phyloP scores from a whole-genome alignment of 2,888 invertebrate genomes.

The Macrophya annulata region DNA sequence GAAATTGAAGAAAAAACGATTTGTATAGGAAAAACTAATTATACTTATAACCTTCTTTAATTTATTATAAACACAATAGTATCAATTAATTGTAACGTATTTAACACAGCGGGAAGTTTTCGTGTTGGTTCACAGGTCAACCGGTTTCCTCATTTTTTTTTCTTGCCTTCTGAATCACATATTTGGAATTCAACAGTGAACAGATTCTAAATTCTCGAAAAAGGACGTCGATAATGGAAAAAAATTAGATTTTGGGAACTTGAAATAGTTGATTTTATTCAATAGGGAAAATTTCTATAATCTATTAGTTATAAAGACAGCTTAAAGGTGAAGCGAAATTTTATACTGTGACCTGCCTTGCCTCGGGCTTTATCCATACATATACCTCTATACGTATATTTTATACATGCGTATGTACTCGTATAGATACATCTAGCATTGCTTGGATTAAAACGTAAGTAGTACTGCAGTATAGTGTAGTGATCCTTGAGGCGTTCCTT shows the following conservation, averaged over 20 bases:
- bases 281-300: not conserved
- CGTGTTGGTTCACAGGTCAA: too few species aligned
- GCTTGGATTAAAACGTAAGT: constrained; percentile 7
- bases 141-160: too few species aligned
- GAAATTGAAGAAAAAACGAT: too few species aligned
- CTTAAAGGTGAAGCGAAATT: not conserved
- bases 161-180: too few species aligned
- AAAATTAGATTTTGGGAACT: not conserved
- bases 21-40: too few species aligned
- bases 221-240: not conserved
- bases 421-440: not conserved
- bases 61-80: too few species aligned
- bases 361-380: not conserved
- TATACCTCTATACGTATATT: not conserved
- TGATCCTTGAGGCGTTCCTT: constrained; percentile 12
- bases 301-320: not conserved
- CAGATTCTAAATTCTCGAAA: not conserved
- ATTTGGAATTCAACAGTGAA: too few species aligned
- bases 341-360: constrained; percentile 4
- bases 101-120: too few species aligned
- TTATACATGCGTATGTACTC: not conserved
- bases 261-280: not conserved
- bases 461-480: not conserved
- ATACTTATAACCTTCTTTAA: too few species aligned
- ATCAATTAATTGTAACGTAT: too few species aligned